Percentiles rank a stretch among this genome's conserved stretches.
Conservation (phyloP, 2,888 invertebrate species). For the Euspilapteryx auroguttella region DNA sequence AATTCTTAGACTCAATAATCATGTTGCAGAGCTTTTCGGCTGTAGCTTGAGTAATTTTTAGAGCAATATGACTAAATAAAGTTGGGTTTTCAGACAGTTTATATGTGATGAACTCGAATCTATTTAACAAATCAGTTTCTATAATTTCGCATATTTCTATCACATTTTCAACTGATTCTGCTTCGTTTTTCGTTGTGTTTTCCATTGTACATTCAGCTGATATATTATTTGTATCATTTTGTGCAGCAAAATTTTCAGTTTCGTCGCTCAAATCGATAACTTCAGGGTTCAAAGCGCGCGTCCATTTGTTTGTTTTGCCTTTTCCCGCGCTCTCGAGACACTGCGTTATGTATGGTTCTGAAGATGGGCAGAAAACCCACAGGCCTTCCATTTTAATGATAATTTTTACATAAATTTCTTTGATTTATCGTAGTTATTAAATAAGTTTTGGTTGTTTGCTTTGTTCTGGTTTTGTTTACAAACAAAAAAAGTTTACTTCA, state of each 20-base stretch:
- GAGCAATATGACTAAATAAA: conserved; percentile 9
- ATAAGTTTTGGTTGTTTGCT: too few species aligned
- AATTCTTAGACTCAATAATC: conserved; percentile 10
- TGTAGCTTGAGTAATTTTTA: conserved; percentile 9
- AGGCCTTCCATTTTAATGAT: conserved; percentile 15
- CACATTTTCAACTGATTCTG: neutral
- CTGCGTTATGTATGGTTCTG: conserved; percentile 12
- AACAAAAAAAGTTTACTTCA: too few species aligned
- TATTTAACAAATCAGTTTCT: conserved; percentile 15
- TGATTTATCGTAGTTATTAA: neutral
- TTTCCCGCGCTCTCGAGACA: conserved; percentile 14
- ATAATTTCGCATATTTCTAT: conserved; percentile 10
- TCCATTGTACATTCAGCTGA: too few species aligned
- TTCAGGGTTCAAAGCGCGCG: conserved; percentile 14
- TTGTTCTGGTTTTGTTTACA: too few species aligned
- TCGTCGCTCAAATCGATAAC: too few species aligned
- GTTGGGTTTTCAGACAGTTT: conserved; percentile 15
- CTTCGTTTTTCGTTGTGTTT: too few species aligned
- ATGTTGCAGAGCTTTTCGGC: conserved; percentile 18
- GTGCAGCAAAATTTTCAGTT: conserved; percentile 3
- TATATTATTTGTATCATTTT: too few species aligned
- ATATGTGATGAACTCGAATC: conserved; percentile 14
- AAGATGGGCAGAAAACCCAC: conserved; percentile 22
- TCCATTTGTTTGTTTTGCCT: conserved; percentile 20
- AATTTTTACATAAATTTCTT: neutral